Evolutionary conservation across 2,113 vertebrate species (phyloP).

Genomic region (Aldabrachelys gigantea): DNA sequence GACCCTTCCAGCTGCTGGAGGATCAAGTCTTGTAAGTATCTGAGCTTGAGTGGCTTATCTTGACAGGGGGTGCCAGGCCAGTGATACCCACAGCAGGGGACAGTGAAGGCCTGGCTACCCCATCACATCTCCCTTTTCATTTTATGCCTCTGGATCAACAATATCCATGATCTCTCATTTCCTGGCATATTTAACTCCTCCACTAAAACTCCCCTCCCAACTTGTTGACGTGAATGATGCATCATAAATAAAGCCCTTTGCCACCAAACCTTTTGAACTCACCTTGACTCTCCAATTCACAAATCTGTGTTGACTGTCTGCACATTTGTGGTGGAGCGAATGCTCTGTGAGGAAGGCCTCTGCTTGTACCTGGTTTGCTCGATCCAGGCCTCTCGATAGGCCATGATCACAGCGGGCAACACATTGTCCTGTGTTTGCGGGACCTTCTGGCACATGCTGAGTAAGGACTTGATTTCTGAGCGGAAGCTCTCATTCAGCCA

Average conservation of each 20-base stretch:
- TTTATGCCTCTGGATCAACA: not conserved
- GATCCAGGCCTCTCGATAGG: not conserved
- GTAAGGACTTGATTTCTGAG: conserved; percentile 38
- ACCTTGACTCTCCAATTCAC: not conserved
- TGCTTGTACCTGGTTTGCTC: conserved; percentile 18
- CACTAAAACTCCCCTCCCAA: not conserved
- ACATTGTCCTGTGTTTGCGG: fast-evolving
- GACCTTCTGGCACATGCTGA: conserved; percentile 33
- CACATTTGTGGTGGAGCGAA: not conserved
- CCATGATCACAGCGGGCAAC: fast-evolving
- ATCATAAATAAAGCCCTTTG: not conserved
- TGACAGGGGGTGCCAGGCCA: not conserved
- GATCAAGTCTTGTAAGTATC: not conserved
- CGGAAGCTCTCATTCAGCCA: conserved; percentile 66
- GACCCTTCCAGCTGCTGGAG: not conserved
- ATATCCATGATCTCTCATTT: not conserved
- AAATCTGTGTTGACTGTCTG: conserved; percentile 5
- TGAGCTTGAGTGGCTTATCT: not conserved
- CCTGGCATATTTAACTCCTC: not conserved
- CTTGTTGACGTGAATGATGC: not conserved
- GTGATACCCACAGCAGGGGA: not conserved
- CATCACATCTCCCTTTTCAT: not conserved
- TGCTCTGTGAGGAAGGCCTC: not conserved
- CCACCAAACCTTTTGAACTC: fast-evolving
- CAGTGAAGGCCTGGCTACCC: not conserved